A percentile compares a stretch with the other conserved stretches of the same genome.
Conservation (phyloP, 2,888 invertebrate species). For the Diloba caeruleocephala region DNA sequence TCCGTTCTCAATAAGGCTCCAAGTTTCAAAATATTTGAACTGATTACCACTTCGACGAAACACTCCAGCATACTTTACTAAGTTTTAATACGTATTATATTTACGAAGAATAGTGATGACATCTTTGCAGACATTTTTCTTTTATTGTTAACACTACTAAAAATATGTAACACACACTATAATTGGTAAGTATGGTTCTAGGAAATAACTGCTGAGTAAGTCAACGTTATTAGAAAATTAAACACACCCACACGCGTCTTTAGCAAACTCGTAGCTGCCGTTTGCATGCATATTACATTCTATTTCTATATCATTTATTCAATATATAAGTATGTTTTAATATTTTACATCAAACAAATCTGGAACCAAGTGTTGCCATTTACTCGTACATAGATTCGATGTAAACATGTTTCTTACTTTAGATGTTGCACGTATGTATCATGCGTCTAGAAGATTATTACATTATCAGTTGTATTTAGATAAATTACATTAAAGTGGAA, state of each 20-base stretch:
- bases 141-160: constrained; percentile 32
- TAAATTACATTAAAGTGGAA: constrained; percentile 38
- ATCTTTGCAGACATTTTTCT: constrained; percentile 28
- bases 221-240: constrained; percentile 5
- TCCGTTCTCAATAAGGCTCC: constrained; percentile 31
- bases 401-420: not conserved
- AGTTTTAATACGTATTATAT: constrained; percentile 8
- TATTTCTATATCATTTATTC: too few relatives aligned
- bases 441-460: constrained; percentile 14
- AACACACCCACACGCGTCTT: constrained; percentile 10
- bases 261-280: not conserved
- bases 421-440: constrained; percentile 11
- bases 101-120: constrained; percentile 13
- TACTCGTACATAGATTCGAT: not conserved
- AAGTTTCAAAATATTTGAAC: constrained; percentile 29
- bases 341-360: too few relatives aligned
- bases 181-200: constrained; percentile 45
- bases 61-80: not conserved
- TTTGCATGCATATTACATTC: too few relatives aligned
- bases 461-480: constrained; percentile 20
- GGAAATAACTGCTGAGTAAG: constrained; percentile 28
- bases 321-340: too few relatives aligned
- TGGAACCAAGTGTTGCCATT: not conserved
- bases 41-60: constrained; percentile 25
- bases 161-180: constrained; percentile 33